Conservation (phyloP, 2,797 vertebrate genomes). For the Sebastes dallii region DNA sequence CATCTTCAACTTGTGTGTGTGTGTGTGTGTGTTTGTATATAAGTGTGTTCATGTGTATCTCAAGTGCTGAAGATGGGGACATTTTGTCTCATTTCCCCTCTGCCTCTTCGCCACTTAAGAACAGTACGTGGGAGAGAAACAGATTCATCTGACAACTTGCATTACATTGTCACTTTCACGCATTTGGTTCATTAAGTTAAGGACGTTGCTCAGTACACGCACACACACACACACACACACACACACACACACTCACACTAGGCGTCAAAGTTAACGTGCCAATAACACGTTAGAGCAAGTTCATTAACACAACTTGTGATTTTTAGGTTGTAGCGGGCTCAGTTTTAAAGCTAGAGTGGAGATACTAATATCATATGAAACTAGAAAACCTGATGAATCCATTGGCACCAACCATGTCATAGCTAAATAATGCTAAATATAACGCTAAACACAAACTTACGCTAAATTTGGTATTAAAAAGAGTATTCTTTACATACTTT, state of each 20-base stretch:
- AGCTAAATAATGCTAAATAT: no score
- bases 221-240: background rate
- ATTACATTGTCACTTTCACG: slow-evolving; percentile 76
- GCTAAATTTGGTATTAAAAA: background rate
- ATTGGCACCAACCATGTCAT: no score
- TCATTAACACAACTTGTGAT: no score
- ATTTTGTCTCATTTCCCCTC: slow-evolving; percentile 19
- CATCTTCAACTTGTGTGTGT: background rate
- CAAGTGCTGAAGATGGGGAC: background rate
- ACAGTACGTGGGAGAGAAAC: slow-evolving; percentile 62
- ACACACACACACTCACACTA: background rate
- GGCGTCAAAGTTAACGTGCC: no score
- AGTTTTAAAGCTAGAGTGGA: no score
- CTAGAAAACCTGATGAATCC: no score
- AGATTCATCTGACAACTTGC: slow-evolving; percentile 44
- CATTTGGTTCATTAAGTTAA: slow-evolving; percentile 67
- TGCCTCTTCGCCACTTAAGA: slow-evolving; percentile 51
- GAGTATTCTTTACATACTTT: background rate
- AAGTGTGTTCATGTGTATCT: background rate
- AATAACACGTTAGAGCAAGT: no score
- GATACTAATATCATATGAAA: no score
- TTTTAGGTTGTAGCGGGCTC: no score
- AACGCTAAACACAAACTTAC: no score
- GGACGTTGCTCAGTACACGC: background rate
- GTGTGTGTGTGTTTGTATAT: background rate